Evolutionary conservation across 2,113 vertebrate species (phyloP), one percentile per base, ranked within the genome.

Genomic region (Taurulus bubalis): DNA sequence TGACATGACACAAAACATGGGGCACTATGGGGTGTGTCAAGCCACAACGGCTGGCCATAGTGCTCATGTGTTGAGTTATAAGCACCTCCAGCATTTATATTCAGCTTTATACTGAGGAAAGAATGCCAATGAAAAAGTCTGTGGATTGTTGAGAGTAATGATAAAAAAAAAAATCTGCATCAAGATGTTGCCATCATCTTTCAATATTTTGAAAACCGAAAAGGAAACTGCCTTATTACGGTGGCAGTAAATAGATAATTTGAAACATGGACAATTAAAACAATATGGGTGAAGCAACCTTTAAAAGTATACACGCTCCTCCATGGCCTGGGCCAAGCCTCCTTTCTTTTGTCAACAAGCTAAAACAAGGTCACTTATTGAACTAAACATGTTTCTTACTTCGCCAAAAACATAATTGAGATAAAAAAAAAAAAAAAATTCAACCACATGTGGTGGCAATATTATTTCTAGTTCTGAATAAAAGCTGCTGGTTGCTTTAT

Each of bases 401-500:
- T 56, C 2, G 20, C 26, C 6, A 16, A 62, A 59, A n/a, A 59
- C 10, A 59, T 72, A 5, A 45, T 4, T 30, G 22, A 36, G 70
- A 40, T 34, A n/a, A 2, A 62, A n/a, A 2, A 6, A 40, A 22
- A n/a, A 2, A 62, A n/a, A 2, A 6, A 40, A 22, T 64, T 75
- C 40, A 36, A 53, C 40, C 34, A 53, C 32, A 20, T n/a, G 32
- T 40, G 10, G 40, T 42, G 10, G 42, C 5, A 58, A 32, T 38
- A 28, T 55, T 6, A 53, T 38, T 38, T 18, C 16, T 18, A 49
- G 45, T 49, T 49, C 15, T 49, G 18, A 49, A 20, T 49, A 49
- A 6, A n/a, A 4, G 34, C 36, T 76, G 26, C 22, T 38, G 47
- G 15, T 47, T 49, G 9, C 68, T 67, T 72, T 34, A 72, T 77